Evolutionary conservation across 2,888 invertebrate genomes (phyloP), one percentile per base, ranked within the genome.

Genomic region (Heteromurus nitidus): DNA sequence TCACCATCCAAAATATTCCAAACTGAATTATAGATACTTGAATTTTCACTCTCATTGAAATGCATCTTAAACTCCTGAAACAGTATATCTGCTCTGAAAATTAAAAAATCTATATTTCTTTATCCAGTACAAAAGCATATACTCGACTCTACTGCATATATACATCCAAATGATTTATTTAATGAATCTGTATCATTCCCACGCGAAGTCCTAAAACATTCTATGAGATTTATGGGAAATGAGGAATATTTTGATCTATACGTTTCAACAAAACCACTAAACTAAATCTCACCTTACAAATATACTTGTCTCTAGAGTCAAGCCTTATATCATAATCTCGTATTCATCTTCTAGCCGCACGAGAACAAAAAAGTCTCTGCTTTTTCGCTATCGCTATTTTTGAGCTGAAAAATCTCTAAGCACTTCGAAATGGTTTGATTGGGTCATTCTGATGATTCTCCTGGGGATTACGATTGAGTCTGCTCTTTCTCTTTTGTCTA

Each of bases 1-100:
- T 88, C 65, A 85, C 83, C 68, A 87, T 88, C 80, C 83, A 86
- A 82, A 85, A 85, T 58, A 82, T 83, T 62, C 82, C 74, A 22
- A 70, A 82, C 55, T 82, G 76, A 82, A n/a, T n/a, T n/a, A n/a
- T n/a, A n/a, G n/a, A n/a, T n/a, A n/a, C n/a, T n/a, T n/a, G n/a
- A n/a, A 64, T 55, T 5, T 22, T 58, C 5, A 9, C 44, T 44
- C 2, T 44, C n/a, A 1, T 44, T 44, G 16, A 2, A 44, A 44
- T 44, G 16, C 53, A 2, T 11, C 50, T 50, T 5, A 20, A 20
- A 20, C 22, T 18, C n/a, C n/a, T n/a, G 31, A 60, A 75, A 75
- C 58, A 68, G 67, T 75, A 75, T 75, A 28, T n/a, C n/a, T 68
- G 60, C 28, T 30, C 28, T 22, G 30, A 28, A 68, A 67, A 76